These are phyloP conservation scores for Daboia siamensis DNA, from an alignment of 2,113 vertebrate species.

Conservation along the genomic window DNA sequence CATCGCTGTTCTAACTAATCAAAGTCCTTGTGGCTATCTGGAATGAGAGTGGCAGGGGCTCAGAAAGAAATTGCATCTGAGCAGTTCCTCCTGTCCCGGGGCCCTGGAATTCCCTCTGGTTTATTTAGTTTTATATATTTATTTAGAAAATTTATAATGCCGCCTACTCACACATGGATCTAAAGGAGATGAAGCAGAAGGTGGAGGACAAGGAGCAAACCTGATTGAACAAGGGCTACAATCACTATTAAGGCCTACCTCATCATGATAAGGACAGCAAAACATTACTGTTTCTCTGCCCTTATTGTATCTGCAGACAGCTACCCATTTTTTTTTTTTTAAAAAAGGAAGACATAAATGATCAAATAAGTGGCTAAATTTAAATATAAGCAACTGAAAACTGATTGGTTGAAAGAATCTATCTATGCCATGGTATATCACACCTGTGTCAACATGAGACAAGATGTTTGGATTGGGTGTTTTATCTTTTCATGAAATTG, in stretches of 20 bases:
- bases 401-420: background rate
- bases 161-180: background rate
- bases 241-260: background rate
- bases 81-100: background rate
- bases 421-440: background rate
- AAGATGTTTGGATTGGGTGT: background rate
- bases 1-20: too few species aligned
- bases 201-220: background rate
- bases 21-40: background rate
- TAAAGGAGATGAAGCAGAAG: background rate
- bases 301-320: background rate
- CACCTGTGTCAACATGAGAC: background rate
- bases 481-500: background rate
- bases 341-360: background rate
- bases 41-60: background rate
- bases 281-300: background rate
- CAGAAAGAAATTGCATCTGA: background rate
- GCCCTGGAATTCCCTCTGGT: background rate
- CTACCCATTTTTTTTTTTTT: background rate
- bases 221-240: background rate
- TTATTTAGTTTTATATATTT: too few species aligned
- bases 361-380: background rate
- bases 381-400: background rate
- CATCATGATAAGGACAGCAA: background rate
- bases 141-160: too few species aligned